Percentiles rank a stretch among this genome's conserved stretches.
Conservation (phyloP, 2,797 vertebrate species). For the Chaetodon trifasciatus region DNA sequence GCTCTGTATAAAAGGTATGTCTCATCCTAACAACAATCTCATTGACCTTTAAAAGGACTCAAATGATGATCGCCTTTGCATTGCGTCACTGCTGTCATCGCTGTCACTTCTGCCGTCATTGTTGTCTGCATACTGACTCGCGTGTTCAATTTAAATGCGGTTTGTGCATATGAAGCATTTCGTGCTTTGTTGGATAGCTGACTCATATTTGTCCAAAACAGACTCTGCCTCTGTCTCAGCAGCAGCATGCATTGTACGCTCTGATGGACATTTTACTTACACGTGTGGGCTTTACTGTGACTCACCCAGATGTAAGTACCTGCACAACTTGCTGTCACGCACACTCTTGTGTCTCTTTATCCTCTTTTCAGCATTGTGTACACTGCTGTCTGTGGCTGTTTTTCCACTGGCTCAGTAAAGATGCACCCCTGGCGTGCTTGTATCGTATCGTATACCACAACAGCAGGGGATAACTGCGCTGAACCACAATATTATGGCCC, state of each 20-base stretch:
- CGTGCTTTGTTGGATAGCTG: slow-evolving; percentile 1
- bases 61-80: neutral
- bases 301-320: neutral
- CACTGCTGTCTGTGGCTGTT: neutral
- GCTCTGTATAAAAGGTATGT: neutral
- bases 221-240: neutral
- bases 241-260: neutral
- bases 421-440: neutral
- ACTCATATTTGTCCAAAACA: slow-evolving; percentile 21
- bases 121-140: slow-evolving; percentile 13
- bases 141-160: neutral
- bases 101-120: neutral
- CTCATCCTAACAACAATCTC: neutral
- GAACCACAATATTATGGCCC: neutral
- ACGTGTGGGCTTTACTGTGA: neutral
- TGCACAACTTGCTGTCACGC: neutral
- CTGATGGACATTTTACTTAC: neutral
- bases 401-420: neutral
- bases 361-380: neutral
- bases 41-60: slow-evolving; percentile 6
- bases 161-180: neutral
- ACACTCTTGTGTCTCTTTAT: neutral
- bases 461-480: neutral
- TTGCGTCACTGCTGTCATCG: neutral
- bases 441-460: neutral